Percentiles rank a stretch among this genome's conserved stretches.
These are phyloP conservation scores for Rhodeus uyekii DNA, from an alignment of 2,797 vertebrate species.

Conservation along the genomic window DNA sequence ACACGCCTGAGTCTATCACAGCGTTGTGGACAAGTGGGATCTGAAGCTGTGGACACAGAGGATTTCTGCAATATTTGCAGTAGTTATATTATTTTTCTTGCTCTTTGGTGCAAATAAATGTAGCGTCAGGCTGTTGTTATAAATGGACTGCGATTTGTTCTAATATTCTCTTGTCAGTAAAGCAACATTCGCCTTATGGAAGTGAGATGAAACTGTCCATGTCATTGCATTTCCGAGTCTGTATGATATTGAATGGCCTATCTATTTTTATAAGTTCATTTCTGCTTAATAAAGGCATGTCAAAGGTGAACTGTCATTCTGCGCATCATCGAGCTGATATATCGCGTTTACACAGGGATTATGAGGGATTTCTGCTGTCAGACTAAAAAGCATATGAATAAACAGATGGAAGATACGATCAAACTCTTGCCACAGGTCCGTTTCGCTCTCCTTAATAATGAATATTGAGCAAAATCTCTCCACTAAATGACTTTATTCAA, in stretches of 20 bases:
- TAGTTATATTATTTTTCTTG: background rate
- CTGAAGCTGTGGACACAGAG: conserved; percentile 54
- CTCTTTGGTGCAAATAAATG: background rate
- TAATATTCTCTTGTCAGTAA: background rate
- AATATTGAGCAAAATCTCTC: background rate
- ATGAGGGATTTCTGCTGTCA: conserved; percentile 1
- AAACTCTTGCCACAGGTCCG: background rate
- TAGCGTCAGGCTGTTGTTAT: conserved; percentile 15
- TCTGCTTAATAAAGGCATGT: conserved; percentile 67
- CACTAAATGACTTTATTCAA: background rate
- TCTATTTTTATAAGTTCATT: conserved; percentile 58
- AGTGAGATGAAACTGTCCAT: background rate
- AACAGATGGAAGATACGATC: background rate
- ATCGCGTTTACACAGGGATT: conserved; percentile 21
- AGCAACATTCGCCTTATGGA: background rate
- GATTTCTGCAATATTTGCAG: conserved; percentile 63
- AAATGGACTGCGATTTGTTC: conserved; percentile 1
- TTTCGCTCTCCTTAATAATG: background rate
- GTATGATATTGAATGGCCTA: conserved; percentile 13
- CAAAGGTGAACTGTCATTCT: conserved; percentile 39
- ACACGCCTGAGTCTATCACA: conserved; percentile 14
- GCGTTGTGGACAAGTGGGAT: background rate
- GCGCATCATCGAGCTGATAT: background rate
- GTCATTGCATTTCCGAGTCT: background rate
- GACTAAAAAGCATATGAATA: background rate